Evolutionary conservation across 2,113 vertebrate species (phyloP), one percentile per base, ranked within the genome.

Genomic region (Microcebus jonahi): DNA sequence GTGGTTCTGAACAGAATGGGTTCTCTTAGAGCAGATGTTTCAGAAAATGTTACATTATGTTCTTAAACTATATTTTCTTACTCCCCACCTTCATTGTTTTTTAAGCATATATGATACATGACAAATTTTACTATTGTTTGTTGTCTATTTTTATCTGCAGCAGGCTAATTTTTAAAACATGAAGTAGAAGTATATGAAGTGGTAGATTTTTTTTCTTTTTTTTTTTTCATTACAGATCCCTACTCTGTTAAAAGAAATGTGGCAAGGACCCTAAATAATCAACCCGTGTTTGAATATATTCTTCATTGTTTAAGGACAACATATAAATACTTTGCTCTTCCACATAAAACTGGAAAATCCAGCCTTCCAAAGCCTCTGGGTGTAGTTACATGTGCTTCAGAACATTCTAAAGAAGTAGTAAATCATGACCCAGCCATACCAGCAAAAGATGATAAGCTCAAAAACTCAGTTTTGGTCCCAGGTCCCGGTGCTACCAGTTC

Each of bases 311-410:
- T 99, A 97, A 99, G 99, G 97, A 98, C 99, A 97, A 99, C 99
- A 6, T 99, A 99, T 91, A 99, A 99, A 96, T 99, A 99, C 98
- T 99, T 99, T 98, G 99, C 99, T 73, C 97, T 99, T 96, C 99
- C 99, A 39, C 98, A 99, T 53, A 99, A 97, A 96, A 97, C 1
- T 88, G 76, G 94, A 96, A 98, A 98, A 96, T 85, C 96, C n/a
- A 98, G 65, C 48, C 97, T 98, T 93, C 90, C 81, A 42, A 96
- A 94, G 21, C 93, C 95, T 93, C 59, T 71, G 25, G 63, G 61
- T 95, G 27, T 80, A 81, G 48, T 4, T 67, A 68, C 91, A 61
- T 68, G 93, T 95, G 90, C 94, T 92, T 17, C 82, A 67, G 96
- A 98, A 61, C 42, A 27, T 59, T 87, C 65, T 84, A 97, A 97